Percentiles rank a stretch among this genome's conserved stretches.
Evolutionary conservation across 2,113 vertebrate species (phyloP).

Genomic region (Psilopsiagon aymara): DNA sequence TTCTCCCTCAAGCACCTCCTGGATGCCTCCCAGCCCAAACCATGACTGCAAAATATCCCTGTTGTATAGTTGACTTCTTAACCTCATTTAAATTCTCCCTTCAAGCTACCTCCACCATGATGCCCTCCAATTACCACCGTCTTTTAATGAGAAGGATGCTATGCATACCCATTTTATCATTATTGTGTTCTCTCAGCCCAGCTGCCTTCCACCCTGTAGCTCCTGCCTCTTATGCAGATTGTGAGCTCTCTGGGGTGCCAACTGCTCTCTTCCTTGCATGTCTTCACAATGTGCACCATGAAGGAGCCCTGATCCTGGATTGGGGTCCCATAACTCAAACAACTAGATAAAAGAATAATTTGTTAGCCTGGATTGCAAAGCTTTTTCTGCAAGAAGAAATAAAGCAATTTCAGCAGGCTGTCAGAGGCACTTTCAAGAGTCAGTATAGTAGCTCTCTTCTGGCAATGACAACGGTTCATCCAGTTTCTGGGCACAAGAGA

Average conservation of each 20-base stretch:
- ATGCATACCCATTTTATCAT: slow-evolving; percentile 36
- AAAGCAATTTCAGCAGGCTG: slow-evolving; percentile 54
- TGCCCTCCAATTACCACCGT: slow-evolving; percentile 58
- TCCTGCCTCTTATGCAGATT: slow-evolving; percentile 65
- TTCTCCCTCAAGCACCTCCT: slow-evolving; percentile 8
- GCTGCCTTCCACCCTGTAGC: slow-evolving; percentile 32
- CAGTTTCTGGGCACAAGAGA: slow-evolving; percentile 38
- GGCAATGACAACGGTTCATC: slow-evolving; percentile 16
- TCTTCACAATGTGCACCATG: slow-evolving; percentile 24
- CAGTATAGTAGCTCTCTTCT: not conserved
- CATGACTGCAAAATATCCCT: slow-evolving; percentile 57
- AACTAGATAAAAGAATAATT: slow-evolving; percentile 62
- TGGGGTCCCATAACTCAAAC: not conserved
- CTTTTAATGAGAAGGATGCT: slow-evolving; percentile 61
- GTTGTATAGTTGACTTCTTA: slow-evolving; percentile 54
- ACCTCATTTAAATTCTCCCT: slow-evolving; percentile 68
- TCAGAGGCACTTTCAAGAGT: slow-evolving; percentile 50
- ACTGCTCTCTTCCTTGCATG: slow-evolving; percentile 39
- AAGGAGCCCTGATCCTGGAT: slow-evolving; percentile 21
- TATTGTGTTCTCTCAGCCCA: slow-evolving; percentile 55
- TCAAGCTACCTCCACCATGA: slow-evolving; percentile 33
- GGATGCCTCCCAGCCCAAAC: slow-evolving; percentile 23
- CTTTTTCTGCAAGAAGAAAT: slow-evolving; percentile 37
- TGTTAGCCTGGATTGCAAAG: slow-evolving; percentile 42
- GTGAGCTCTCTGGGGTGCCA: slow-evolving; percentile 48